Evolutionary conservation across 2,888 invertebrate species (phyloP), one percentile per base, ranked within the genome.

Genomic region (Eupithecia inturbata): DNA sequence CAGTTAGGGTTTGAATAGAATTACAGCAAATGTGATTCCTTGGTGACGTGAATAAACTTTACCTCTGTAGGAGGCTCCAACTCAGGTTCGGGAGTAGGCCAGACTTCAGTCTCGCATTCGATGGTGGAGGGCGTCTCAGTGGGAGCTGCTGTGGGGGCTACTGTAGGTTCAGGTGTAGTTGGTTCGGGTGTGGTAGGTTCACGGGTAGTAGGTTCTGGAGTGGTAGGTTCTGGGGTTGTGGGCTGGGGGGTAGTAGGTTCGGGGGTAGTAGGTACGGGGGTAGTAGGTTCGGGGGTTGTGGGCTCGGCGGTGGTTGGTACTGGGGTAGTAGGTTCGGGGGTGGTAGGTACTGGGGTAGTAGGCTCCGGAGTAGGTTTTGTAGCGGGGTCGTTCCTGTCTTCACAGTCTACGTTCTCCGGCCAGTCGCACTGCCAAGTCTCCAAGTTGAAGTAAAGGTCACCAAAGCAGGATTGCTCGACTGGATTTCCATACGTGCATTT

Each of bases 401-500:
- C 89, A 81, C 97, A 96, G 76, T 96, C 93, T 1, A 96, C 96
- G 79, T 96, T 96, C 49, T 91, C 83, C 1, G 90, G 90, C 90
- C 95, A 96, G 84, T 96, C 96, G 79, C 97, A 96, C 79, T 95
- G 92, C 84, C 85, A 85, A 19, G 85, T 92, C 19, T 92, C 89
- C 7, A 95, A 86, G 71, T 96, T 95, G 87, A 96, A 97, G 66
- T 95, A 90, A 0, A 96, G 89, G 19, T 94, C 95, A 0, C 86
- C 80, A 0, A 95, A 95, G 80, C 96, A 97, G 0, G 84, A 82
- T 82, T 95, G 95, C 80, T 95, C 96, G 1, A 96, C 86, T 0
- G 95, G 96, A 0, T 91, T 80, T 5, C 96, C 96, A 77, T 95
- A 95, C 87, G 96, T 96, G 83, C 96, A 97, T 82, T 96, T 96